Conservation (phyloP, 1,140 invertebrate genomes). For the Notospermus geniculatus region DNA sequence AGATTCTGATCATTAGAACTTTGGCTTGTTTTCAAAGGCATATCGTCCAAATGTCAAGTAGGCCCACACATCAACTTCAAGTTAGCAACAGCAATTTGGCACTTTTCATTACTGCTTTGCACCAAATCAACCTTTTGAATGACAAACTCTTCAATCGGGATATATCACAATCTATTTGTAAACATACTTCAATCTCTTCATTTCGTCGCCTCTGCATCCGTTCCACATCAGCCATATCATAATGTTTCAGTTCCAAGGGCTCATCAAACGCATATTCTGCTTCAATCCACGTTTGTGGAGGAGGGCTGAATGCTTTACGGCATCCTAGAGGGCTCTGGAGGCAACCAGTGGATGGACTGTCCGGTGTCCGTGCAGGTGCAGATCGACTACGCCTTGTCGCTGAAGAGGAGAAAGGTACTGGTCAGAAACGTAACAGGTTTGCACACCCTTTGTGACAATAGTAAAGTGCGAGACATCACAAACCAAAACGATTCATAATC, state of each 20-base stretch:
- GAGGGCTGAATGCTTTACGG: constrained; percentile 32
- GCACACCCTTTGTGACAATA: too few species aligned
- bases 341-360: constrained; percentile 37
- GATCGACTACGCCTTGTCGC: constrained; percentile 47
- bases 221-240: constrained; percentile 62
- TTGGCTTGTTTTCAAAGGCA: too few species aligned
- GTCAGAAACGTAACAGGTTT: too few species aligned
- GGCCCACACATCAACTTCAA: too few species aligned
- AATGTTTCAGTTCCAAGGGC: constrained; percentile 51
- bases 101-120: too few species aligned
- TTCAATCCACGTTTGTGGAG: constrained; percentile 45
- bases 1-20: too few species aligned
- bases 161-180: background rate
- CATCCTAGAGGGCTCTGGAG: constrained; percentile 25
- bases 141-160: too few species aligned
- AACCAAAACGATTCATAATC: too few species aligned
- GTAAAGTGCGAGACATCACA: too few species aligned
- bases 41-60: too few species aligned
- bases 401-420: constrained; percentile 24
- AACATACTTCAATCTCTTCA: constrained; percentile 45
- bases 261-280: constrained; percentile 42
- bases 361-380: constrained; percentile 41
- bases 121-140: too few species aligned
- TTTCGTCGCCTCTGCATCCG: constrained; percentile 59
- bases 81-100: too few species aligned